Conservation (phyloP, 2,113 vertebrate species). For the Theropithecus gelada region DNA sequence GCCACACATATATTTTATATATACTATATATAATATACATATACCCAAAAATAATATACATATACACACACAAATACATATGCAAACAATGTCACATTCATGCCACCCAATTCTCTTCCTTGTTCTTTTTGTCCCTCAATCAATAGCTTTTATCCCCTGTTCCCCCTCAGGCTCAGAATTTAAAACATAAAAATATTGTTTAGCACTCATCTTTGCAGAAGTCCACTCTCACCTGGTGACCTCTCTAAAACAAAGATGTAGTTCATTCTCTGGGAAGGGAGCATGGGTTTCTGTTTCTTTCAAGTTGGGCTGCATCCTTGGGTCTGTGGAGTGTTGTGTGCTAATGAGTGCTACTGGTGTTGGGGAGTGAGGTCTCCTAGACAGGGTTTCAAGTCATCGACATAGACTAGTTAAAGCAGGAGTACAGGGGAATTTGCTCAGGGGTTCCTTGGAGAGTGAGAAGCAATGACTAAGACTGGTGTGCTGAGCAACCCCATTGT, state of each 20-base stretch:
- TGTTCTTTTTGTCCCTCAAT: not conserved
- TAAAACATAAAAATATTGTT: slow-evolving; percentile 20
- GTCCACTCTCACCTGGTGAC: not conserved
- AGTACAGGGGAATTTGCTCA: not conserved
- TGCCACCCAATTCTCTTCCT: not conserved
- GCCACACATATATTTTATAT: not conserved
- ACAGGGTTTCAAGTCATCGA: not conserved
- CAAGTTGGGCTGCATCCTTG: not conserved
- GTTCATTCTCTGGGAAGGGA: not conserved
- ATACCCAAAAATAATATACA: not conserved
- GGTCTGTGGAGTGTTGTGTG: not conserved
- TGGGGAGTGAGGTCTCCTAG: not conserved
- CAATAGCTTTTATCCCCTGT: not conserved
- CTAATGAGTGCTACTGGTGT: not conserved
- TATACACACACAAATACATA: not conserved
- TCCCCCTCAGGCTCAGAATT: not conserved
- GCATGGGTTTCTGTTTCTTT: not conserved
- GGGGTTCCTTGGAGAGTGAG: not conserved
- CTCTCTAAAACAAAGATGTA: slow-evolving; percentile 17
- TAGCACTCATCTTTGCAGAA: not conserved
- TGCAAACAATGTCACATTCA: not conserved
- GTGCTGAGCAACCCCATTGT: not conserved
- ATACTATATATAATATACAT: not conserved
- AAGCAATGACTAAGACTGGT: not conserved
- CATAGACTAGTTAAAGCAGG: not conserved